These are phyloP conservation scores for Geophilus truncorum DNA, from an alignment of 2,888 invertebrate genomes.

Conservation along the genomic window DNA sequence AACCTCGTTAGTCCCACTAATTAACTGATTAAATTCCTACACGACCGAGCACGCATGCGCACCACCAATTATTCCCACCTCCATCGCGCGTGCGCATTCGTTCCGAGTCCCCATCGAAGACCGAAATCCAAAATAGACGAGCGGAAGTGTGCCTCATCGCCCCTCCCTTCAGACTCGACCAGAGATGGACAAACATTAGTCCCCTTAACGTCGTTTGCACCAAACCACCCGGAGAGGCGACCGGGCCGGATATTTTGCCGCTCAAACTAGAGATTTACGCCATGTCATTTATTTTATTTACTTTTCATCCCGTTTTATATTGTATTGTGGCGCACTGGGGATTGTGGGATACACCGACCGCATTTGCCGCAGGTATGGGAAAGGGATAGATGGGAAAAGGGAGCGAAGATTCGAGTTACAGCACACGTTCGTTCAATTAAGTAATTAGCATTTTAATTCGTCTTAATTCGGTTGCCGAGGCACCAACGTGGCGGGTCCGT, in stretches of 20 bases:
- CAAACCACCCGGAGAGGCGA: not conserved
- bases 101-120: too few species aligned
- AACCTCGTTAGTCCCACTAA: constrained; percentile 5
- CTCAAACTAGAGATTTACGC: not conserved
- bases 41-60: not conserved
- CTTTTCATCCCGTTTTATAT: not conserved
- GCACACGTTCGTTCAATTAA: not conserved
- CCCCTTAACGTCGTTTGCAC: not conserved
- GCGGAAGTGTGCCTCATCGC: not conserved
- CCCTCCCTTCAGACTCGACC: not conserved
- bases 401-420: not conserved
- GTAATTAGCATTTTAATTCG: not conserved
- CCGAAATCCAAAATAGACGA: not conserved
- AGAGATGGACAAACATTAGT: not conserved
- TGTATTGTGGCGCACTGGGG: not conserved
- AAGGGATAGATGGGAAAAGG: not conserved
- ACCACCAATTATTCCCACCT: not conserved
- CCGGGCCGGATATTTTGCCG: not conserved
- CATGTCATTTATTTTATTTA: not conserved
- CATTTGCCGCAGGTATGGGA: not conserved
- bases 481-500: too few species aligned
- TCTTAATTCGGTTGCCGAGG: not conserved
- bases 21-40: not conserved
- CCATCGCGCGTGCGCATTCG: too few species aligned
- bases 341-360: not conserved